Percentiles rank a stretch among this genome's conserved stretches.
Conservation (phyloP, 2,888 invertebrate species). For the Plusia festucae region DNA sequence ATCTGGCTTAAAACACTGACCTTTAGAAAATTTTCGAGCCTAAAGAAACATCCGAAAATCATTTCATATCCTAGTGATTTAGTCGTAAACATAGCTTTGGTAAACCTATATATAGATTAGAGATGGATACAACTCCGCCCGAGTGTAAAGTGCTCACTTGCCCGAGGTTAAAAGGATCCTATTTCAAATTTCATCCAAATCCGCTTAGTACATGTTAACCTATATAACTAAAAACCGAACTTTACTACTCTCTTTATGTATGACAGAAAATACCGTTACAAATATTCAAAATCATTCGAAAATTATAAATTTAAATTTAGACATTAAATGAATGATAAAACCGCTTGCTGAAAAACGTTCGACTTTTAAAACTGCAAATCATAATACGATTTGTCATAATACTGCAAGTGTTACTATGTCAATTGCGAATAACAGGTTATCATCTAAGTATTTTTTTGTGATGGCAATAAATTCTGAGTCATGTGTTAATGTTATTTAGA, state of each 20-base stretch:
- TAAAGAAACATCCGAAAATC: background rate
- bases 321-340: background rate
- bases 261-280: background rate
- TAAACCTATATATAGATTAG: background rate
- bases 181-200: conserved; percentile 10
- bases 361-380: background rate
- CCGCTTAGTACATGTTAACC: conserved; percentile 5
- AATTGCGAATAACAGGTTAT: background rate
- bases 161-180: conserved; percentile 4
- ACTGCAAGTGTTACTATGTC: conserved; percentile 3
- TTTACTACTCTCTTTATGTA: background rate
- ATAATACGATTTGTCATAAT: background rate
- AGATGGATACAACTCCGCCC: background rate
- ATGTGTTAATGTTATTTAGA: background rate
- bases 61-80: background rate
- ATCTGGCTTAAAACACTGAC: background rate
- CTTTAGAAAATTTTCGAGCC: background rate
- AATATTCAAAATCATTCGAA: background rate
- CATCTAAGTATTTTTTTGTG: background rate
- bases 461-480: conserved; percentile 5
- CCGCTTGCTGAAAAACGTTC: background rate
- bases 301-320: background rate
- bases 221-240: conserved; percentile 1
- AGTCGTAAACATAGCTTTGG: background rate
- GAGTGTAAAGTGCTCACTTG: conserved; percentile 5